A percentile compares a stretch with the other conserved stretches of the same genome.
These are phyloP conservation scores for Pogonomyrmex californicus DNA, from an alignment of 1,140 invertebrate species.

Conservation along the genomic window DNA sequence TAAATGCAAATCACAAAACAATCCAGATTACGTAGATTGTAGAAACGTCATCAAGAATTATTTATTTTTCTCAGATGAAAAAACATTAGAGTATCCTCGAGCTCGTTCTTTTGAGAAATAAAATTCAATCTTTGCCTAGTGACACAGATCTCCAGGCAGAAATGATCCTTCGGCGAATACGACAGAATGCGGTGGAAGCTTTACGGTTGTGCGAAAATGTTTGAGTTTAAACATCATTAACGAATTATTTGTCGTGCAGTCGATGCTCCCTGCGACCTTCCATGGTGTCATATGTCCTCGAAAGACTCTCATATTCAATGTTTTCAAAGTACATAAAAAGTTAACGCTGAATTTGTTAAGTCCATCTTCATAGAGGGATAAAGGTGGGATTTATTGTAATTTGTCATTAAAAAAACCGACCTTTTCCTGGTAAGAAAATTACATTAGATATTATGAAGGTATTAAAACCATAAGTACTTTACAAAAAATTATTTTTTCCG, in stretches of 20 bases:
- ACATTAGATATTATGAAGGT: background rate
- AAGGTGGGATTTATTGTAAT: background rate
- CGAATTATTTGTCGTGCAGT: conserved; percentile 51
- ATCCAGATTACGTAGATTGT: conserved; percentile 1
- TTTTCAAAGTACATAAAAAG: conserved; percentile 1
- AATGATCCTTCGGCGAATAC: background rate
- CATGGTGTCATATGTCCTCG: background rate
- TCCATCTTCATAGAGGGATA: background rate
- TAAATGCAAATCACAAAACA: background rate
- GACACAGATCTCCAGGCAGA: conserved; percentile 53
- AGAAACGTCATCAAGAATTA: background rate
- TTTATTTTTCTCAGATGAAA: background rate
- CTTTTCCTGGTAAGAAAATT: background rate
- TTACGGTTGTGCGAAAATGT: conserved; percentile 59
- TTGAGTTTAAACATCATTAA: conserved; percentile 61
- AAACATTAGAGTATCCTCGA: background rate
- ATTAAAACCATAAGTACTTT: background rate
- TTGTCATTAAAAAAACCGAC: background rate
- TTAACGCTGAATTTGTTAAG: background rate
- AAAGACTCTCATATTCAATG: background rate
- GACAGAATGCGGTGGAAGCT: background rate
- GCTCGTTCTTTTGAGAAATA: background rate
- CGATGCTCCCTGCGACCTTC: conserved; percentile 43
- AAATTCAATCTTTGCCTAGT: conserved; percentile 61
- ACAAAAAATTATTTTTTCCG: background rate